Percentiles rank a stretch among this genome's conserved stretches.
phyloP scores from a whole-genome alignment of 2,888 invertebrate species.

The Drosophila ustulata region DNA sequence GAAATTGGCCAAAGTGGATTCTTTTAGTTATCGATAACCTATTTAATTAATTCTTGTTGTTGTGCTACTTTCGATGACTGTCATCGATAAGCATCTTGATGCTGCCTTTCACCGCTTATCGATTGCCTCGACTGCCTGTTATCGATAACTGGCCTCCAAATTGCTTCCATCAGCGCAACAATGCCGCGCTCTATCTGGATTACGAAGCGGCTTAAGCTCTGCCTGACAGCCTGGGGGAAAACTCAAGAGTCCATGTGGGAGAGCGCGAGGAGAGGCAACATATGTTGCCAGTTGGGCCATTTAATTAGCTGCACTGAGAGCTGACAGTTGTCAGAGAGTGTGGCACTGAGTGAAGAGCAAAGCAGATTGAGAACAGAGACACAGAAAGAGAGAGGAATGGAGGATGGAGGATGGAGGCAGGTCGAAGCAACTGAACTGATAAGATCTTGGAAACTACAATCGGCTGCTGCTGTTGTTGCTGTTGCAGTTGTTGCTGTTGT shows the following conservation, averaged over 20 bases:
- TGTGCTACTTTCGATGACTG: neutral
- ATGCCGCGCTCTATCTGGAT: constrained; percentile 44
- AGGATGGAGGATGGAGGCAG: constrained; percentile 11
- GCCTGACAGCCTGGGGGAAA: constrained; percentile 50
- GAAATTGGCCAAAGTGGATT: constrained; percentile 29
- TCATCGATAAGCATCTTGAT: neutral
- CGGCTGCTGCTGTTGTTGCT: constrained; percentile 35
- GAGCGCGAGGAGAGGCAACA: constrained; percentile 62
- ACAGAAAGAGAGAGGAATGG: constrained; percentile 15
- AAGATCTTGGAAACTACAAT: constrained; percentile 69
- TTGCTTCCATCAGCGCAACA: constrained; percentile 45
- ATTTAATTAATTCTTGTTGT: neutral
- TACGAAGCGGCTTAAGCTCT: constrained; percentile 55
- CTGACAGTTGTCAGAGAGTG: constrained; percentile 73
- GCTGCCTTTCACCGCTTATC: neutral
- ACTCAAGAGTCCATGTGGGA: constrained; percentile 37
- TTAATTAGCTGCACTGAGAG: constrained; percentile 72
- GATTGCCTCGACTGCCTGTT: constrained; percentile 18
- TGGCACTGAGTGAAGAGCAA: constrained; percentile 45
- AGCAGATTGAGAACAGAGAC: constrained; percentile 19
- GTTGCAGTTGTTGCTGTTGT: constrained; percentile 55
- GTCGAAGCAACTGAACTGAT: constrained; percentile 58
- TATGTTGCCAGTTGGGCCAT: constrained; percentile 78
- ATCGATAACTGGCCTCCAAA: constrained; percentile 46
- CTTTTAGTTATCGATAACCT: neutral